phyloP scores from a whole-genome alignment of 37 sponge, comb jelly and placozoan species.

The Agelas oroides region DNA sequence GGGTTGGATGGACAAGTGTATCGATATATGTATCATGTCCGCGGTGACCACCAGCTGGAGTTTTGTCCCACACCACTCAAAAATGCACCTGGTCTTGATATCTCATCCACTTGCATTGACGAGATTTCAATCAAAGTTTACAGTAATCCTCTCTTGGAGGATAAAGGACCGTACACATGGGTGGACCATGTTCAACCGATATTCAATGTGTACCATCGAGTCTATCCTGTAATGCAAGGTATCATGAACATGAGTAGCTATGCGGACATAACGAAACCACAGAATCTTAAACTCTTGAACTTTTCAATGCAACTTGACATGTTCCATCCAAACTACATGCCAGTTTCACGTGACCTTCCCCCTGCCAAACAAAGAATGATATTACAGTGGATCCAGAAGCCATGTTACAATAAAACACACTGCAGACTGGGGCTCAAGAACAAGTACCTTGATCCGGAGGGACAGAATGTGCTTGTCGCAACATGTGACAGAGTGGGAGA shows the following conservation, averaged over 20 bases:
- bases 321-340: constrained; percentile 69
- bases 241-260: constrained; percentile 50
- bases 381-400: constrained; percentile 41
- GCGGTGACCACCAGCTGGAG: background rate
- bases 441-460: too few relatives aligned
- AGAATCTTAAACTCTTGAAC: constrained; percentile 28
- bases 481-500: too few relatives aligned
- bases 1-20: constrained; percentile 56
- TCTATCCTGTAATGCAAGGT: constrained; percentile 47
- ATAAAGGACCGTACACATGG: constrained; percentile 29
- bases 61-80: too few relatives aligned
- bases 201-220: constrained; percentile 25
- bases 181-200: constrained; percentile 54
- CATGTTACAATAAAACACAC: constrained; percentile 1
- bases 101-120: too few relatives aligned
- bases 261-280: constrained; percentile 13
- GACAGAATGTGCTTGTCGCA: too few relatives aligned
- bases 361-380: constrained; percentile 9
- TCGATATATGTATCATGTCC: constrained; percentile 7
- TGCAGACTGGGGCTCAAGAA: too few relatives aligned
- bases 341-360: constrained; percentile 58
- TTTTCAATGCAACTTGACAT: constrained; percentile 17
- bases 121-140: too few relatives aligned
- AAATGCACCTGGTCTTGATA: too few relatives aligned
- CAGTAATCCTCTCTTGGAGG: too few relatives aligned